Conservation (phyloP, 2,113 vertebrate genomes). For the Phasianus colchicus region DNA sequence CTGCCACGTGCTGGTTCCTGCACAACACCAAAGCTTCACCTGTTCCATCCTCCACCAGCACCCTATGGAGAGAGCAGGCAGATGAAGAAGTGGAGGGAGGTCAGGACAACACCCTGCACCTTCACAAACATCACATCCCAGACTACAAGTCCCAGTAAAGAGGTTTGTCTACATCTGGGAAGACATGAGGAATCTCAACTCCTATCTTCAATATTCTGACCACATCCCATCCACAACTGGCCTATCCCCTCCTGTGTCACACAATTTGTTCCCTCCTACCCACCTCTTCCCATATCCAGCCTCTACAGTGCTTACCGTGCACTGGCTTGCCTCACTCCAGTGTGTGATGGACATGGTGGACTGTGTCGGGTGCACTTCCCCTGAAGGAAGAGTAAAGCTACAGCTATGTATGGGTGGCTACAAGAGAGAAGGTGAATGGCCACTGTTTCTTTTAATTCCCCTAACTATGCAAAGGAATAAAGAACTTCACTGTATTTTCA, state of each 20-base stretch:
- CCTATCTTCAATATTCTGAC: neutral
- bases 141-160: neutral
- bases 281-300: neutral
- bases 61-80: conserved; percentile 62
- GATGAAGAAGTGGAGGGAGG: conserved; percentile 45
- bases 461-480: neutral
- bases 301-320: conserved; percentile 70
- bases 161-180: neutral
- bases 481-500: neutral
- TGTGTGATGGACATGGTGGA: conserved; percentile 70
- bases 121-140: neutral
- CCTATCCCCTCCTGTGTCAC: neutral
- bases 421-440: neutral
- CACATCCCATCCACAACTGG: neutral
- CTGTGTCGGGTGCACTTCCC: conserved; percentile 52
- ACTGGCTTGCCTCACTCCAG: conserved; percentile 75
- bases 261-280: neutral
- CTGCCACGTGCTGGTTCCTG: conserved; percentile 71
- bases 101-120: neutral
- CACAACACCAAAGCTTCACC: conserved; percentile 83
- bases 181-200: neutral
- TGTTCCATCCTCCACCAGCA: conserved; percentile 85
- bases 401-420: neutral
- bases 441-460: neutral
- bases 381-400: conserved; percentile 58